These are phyloP conservation scores for Gambelia wislizenii DNA, from an alignment of 2,797 vertebrate species.

Conservation along the genomic window DNA sequence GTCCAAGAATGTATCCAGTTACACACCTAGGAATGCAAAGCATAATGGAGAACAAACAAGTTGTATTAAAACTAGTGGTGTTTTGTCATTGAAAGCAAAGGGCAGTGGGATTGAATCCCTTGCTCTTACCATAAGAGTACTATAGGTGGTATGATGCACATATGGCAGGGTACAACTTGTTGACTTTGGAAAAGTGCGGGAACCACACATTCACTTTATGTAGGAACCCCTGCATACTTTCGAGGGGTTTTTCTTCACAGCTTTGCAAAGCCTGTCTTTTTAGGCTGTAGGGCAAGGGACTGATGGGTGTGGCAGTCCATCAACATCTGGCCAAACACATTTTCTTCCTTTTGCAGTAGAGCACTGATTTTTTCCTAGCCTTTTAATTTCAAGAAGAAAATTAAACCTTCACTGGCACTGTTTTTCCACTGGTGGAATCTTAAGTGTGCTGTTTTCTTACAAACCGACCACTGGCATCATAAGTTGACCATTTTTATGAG, in stretches of 20 bases:
- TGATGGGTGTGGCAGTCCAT: too few relatives aligned
- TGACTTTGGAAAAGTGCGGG: background rate
- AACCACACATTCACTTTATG: background rate
- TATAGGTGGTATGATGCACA: background rate
- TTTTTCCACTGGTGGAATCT: background rate
- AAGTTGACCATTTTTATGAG: background rate
- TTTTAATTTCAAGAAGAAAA: background rate
- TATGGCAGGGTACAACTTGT: background rate
- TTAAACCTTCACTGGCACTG: background rate
- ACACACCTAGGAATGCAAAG: background rate
- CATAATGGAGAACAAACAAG: background rate
- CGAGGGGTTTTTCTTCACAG: too few relatives aligned
- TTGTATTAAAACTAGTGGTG: background rate
- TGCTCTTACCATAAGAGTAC: background rate
- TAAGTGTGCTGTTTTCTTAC: too few relatives aligned
- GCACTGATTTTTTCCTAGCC: background rate
- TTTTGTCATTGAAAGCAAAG: background rate
- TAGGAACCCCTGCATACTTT: background rate
- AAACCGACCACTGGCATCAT: background rate
- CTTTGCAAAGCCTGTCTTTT: too few relatives aligned
- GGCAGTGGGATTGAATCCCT: background rate
- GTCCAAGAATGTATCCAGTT: background rate
- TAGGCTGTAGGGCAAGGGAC: too few relatives aligned
- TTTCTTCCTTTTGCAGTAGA: too few relatives aligned
- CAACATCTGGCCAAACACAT: too few relatives aligned